Evolutionary conservation across 2,113 vertebrate genomes (phyloP), one percentile per base, ranked within the genome.

Genomic region (Paralichthys olivaceus): DNA sequence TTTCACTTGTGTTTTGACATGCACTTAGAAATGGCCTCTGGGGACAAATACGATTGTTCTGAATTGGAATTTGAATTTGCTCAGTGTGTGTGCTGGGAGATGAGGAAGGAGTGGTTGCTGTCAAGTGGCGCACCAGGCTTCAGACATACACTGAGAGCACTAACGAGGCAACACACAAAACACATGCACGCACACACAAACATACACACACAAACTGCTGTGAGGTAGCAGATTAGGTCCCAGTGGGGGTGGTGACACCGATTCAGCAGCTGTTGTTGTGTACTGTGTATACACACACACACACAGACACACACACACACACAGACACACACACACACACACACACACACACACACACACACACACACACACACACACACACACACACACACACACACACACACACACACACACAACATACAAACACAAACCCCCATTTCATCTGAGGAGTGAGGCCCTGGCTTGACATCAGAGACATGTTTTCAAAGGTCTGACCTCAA

Each of bases 261-360:
- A 86, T 87, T 87, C 84, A 89, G 86, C 85, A 91, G 87, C 90
- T 92, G 85, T 74, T 86, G 66, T 89, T 66, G 72, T 79, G 77
- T 86, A 73, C 69, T 63, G 69, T 65, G 51, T 45, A 54, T 2
- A 68, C 67, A 64, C 1, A 43, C 55, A 40, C 51, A 68, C 72
- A 17, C 15, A 47, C 71, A 43, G 40, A 47, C 51, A 67, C 72
- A 19, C 47, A 20, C 68, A 70, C 67, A 64, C 1, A 34, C 55
- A 49, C 51, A 64, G 68, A 19, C 45, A 49, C 68, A 70, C 67
- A 64, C 1, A 45, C 49, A 49, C 53, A 68, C 69, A 19, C 45
- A 51, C n/a, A 59, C 66, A 37, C 19, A 77, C 69, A 51, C n/a
- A n/a, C 43, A 47, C 49, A 53, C 1, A 43, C 55, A 40, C 51